phyloP scores from a whole-genome alignment of 1,140 invertebrate genomes.

The Limonius californicus region DNA sequence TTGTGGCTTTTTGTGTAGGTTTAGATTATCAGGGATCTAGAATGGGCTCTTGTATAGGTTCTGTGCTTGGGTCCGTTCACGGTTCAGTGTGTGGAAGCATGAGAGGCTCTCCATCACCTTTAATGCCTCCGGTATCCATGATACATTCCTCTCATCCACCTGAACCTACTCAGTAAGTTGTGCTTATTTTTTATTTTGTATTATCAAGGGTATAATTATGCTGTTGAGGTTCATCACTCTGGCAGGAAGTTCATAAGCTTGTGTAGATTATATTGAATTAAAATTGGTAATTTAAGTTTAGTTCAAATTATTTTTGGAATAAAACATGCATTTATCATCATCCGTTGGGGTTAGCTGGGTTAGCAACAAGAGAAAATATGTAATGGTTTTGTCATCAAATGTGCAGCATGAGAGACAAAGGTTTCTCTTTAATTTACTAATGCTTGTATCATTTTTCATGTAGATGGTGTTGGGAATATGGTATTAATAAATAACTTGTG shows the following conservation, averaged over 20 bases:
- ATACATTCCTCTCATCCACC: conserved; percentile 41
- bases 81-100: conserved; percentile 45
- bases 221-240: too few relatives aligned
- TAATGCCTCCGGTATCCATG: conserved; percentile 45
- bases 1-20: conserved; percentile 22
- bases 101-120: conserved; percentile 42
- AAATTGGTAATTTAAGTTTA: neutral
- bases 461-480: conserved; percentile 47
- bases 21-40: conserved; percentile 44
- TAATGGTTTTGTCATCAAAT: too few relatives aligned
- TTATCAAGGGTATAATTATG: too few relatives aligned
- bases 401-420: too few relatives aligned
- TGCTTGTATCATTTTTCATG: conserved; percentile 11
- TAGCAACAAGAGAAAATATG: too few relatives aligned
- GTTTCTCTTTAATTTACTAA: neutral
- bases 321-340: too few relatives aligned
- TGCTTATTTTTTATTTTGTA: conserved; percentile 17
- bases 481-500: conserved; percentile 40
- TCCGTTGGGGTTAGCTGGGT: too few relatives aligned
- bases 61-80: conserved; percentile 50
- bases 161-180: conserved; percentile 45
- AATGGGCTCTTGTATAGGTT: conserved; percentile 45
- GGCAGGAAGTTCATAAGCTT: too few relatives aligned
- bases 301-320: neutral
- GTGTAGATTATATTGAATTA: neutral